These are phyloP conservation scores for Gadus macrocephalus DNA, from an alignment of 2,113 vertebrate species.

Conservation along the genomic window DNA sequence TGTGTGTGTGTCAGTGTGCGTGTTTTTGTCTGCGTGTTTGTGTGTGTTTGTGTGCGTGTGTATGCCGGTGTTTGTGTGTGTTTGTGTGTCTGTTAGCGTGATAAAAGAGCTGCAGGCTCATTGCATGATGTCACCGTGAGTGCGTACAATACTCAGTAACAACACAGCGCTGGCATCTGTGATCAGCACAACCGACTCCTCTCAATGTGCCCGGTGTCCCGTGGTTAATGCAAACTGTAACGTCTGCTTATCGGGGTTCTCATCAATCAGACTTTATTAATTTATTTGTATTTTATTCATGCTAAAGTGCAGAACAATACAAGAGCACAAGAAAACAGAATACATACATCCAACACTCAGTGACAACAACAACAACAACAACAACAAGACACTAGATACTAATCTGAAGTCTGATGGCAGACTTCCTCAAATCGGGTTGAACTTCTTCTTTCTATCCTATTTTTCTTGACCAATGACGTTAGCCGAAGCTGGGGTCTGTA, in stretches of 20 bases:
- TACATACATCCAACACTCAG: too few species aligned
- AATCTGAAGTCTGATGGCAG: too few species aligned
- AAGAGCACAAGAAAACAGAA: too few species aligned
- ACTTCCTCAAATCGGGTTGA: too few species aligned
- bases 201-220: neutral
- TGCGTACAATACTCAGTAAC: neutral
- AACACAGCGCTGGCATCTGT: neutral
- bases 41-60: conserved; percentile 6
- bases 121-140: neutral
- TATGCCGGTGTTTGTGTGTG: neutral
- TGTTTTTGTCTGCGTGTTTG: neutral
- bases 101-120: neutral
- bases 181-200: neutral
- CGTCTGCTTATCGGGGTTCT: neutral
- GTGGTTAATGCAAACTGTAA: neutral
- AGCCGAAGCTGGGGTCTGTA: too few species aligned
- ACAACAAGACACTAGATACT: too few species aligned
- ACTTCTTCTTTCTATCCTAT: too few species aligned
- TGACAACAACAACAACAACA: too few species aligned
- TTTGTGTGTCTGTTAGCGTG: neutral
- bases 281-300: too few species aligned
- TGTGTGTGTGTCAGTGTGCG: conserved; percentile 6
- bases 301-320: too few species aligned
- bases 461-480: too few species aligned
- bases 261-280: too few species aligned